Percentiles rank a stretch among this genome's conserved stretches.
Evolutionary conservation across 1,140 invertebrate species (phyloP).

Genomic region (Nasonia vitripennis): DNA sequence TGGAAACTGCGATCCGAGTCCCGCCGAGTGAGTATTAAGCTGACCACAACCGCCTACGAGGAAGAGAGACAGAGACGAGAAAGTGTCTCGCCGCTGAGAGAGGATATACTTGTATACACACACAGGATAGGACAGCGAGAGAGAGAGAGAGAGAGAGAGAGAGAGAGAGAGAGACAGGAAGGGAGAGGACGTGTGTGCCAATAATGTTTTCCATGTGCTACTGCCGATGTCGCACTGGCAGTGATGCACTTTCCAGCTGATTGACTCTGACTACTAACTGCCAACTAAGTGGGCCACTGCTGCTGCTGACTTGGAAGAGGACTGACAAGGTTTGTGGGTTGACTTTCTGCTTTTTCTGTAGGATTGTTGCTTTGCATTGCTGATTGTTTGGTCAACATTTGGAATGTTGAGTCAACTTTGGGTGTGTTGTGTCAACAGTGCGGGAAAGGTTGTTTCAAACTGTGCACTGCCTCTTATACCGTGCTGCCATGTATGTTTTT

Average conservation of each 20-base stretch:
- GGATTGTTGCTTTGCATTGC: background rate
- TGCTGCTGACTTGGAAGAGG: background rate
- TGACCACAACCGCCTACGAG: background rate
- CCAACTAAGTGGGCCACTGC: background rate
- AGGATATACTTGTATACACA: background rate
- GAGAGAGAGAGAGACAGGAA: background rate
- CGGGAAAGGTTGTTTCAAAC: background rate
- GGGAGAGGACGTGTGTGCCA: background rate
- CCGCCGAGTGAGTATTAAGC: background rate
- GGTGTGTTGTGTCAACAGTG: constrained; percentile 42
- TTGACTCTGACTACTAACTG: background rate
- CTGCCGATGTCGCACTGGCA: background rate
- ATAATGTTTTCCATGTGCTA: constrained; percentile 14
- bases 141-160: background rate
- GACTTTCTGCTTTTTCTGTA: background rate
- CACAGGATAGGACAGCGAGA: background rate
- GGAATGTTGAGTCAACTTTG: constrained; percentile 16
- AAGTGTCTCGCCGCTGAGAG: background rate
- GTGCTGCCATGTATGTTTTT: background rate
- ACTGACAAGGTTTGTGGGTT: background rate
- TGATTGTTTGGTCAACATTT: constrained; percentile 29
- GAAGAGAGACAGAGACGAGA: background rate
- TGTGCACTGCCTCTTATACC: background rate
- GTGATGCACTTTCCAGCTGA: constrained; percentile 43
- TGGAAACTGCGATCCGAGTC: background rate